Evolutionary conservation across 2,888 invertebrate genomes (phyloP).

Genomic region (Cephus sareptanus): DNA sequence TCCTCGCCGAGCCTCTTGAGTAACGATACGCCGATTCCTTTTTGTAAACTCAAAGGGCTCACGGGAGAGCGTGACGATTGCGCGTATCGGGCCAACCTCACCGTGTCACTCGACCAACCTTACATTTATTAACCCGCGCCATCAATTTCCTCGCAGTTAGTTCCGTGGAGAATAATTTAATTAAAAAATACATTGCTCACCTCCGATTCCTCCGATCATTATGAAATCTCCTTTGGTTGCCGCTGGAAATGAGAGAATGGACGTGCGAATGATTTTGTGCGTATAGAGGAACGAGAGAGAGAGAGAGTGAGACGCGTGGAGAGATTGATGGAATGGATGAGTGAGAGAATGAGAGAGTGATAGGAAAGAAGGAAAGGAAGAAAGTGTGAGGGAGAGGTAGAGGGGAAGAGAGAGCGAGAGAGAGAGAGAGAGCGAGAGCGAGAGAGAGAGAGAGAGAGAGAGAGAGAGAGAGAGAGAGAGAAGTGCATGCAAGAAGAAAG

Average conservation of each 20-base stretch:
- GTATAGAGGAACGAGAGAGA: background rate
- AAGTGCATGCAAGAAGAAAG: background rate
- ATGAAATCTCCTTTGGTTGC: background rate
- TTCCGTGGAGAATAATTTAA: background rate
- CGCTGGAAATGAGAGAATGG: background rate
- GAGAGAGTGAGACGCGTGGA: background rate
- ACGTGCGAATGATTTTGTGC: background rate
- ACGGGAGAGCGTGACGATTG: background rate
- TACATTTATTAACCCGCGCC: background rate
- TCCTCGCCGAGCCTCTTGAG: background rate
- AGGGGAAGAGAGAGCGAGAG: no score
- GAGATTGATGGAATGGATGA: slow-evolving; percentile 20
- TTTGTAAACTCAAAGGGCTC: background rate
- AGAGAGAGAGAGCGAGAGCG: no score
- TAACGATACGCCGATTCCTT: background rate
- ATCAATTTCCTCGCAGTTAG: background rate
- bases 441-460: no score
- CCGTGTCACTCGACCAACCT: background rate
- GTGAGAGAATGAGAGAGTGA: slow-evolving; percentile 19
- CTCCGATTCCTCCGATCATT: background rate
- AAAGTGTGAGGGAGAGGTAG: no score
- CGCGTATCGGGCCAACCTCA: background rate
- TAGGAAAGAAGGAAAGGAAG: slow-evolving; percentile 36
- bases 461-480: background rate
- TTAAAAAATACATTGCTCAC: background rate